These are phyloP conservation scores for Agrotis ipsilon DNA, from an alignment of 2,888 invertebrate genomes.

Conservation along the genomic window DNA sequence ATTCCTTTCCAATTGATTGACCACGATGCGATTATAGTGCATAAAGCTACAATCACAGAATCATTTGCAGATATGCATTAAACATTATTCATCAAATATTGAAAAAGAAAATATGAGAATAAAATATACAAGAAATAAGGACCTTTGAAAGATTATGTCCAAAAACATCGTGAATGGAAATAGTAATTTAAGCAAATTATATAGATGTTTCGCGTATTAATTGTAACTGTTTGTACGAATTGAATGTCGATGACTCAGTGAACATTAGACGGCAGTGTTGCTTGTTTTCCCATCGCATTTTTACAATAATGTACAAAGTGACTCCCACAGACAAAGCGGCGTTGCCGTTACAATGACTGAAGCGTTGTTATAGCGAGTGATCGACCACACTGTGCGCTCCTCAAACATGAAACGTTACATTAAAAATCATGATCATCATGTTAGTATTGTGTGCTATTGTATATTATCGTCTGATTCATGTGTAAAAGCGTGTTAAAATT, in stretches of 20 bases:
- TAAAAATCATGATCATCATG: slow-evolving; percentile 45
- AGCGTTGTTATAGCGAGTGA: slow-evolving; percentile 64
- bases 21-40: slow-evolving; percentile 22
- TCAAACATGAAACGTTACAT: slow-evolving; percentile 50
- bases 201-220: slow-evolving; percentile 9
- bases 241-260: slow-evolving; percentile 28
- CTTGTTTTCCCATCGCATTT: slow-evolving; percentile 17
- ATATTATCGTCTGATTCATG: slow-evolving; percentile 30
- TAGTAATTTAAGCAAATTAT: slow-evolving; percentile 14
- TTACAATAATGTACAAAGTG: slow-evolving; percentile 54
- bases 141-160: not conserved
- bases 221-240: slow-evolving; percentile 25
- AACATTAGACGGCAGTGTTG: slow-evolving; percentile 27
- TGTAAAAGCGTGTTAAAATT: slow-evolving; percentile 52
- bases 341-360: slow-evolving; percentile 65
- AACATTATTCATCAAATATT: slow-evolving; percentile 27
- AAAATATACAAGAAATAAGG: not conserved
- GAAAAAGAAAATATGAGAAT: not conserved
- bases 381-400: slow-evolving; percentile 65
- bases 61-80: slow-evolving; percentile 25
- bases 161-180: not conserved
- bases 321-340: slow-evolving; percentile 64
- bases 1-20: slow-evolving; percentile 27
- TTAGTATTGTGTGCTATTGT: slow-evolving; percentile 54
- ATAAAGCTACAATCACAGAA: slow-evolving; percentile 40